Evolutionary conservation across 2,113 vertebrate genomes (phyloP).

Genomic region (Myrmecophaga tridactyla): DNA sequence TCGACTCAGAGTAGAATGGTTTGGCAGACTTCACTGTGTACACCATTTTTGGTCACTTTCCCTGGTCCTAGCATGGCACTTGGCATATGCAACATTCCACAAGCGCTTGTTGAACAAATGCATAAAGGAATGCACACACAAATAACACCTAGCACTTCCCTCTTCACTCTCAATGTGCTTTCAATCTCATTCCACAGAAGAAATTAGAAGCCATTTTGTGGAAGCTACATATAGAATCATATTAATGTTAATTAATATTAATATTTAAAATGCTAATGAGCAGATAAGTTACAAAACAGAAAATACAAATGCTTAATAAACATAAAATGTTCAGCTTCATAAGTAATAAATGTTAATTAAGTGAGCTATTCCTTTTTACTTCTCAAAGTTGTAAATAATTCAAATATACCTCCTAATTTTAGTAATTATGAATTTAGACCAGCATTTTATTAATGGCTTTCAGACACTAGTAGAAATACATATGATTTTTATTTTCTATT

Average conservation of each 20-base stretch:
- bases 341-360: neutral
- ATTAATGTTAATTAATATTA: neutral
- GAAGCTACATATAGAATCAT: too few relatives aligned
- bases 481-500: neutral
- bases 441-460: neutral
- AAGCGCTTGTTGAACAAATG: neutral
- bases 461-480: neutral
- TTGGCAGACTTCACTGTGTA: neutral
- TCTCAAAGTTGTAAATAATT: neutral
- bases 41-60: neutral
- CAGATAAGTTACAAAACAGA: neutral
- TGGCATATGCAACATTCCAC: neutral
- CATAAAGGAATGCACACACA: neutral
- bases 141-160: neutral
- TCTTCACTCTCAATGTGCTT: neutral
- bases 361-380: neutral
- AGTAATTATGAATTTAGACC: neutral
- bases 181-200: neutral
- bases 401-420: neutral
- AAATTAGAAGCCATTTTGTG: neutral
- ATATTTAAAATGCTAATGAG: conserved; percentile 34
- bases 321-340: neutral
- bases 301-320: conserved; percentile 37
- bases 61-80: neutral
- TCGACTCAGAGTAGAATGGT: accelerated